phyloP scores from a whole-genome alignment of 2,888 invertebrate species.

The Leptopterna dolabrata region DNA sequence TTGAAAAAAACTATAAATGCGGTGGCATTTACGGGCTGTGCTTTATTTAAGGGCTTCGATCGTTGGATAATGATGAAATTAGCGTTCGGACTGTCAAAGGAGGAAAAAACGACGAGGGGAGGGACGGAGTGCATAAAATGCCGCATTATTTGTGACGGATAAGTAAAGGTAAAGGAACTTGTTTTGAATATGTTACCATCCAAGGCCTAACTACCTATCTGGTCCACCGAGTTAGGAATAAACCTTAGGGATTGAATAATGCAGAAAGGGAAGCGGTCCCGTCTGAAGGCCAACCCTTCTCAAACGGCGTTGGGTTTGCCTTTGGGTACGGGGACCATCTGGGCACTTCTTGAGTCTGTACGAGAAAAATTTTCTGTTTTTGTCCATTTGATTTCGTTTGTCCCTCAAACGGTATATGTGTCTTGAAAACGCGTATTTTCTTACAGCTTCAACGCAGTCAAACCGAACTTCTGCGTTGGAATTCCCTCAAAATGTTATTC shows the following conservation, averaged over 20 bases:
- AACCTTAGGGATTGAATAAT: constrained; percentile 51
- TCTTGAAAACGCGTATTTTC: too few species aligned
- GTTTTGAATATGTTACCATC: constrained; percentile 54
- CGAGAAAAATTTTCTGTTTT: neutral
- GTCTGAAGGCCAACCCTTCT: neutral
- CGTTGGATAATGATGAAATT: constrained; percentile 24
- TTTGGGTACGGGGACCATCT: constrained; percentile 39
- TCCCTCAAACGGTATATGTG: neutral
- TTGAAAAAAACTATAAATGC: neutral
- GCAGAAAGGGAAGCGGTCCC: constrained; percentile 31
- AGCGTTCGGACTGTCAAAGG: neutral
- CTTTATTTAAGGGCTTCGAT: neutral
- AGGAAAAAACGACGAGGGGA: neutral
- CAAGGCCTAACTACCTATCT: constrained; percentile 52
- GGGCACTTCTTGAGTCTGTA: neutral
- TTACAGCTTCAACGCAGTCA: too few species aligned
- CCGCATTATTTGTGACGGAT: constrained; percentile 53
- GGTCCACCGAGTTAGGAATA: constrained; percentile 38
- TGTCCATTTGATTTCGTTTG: neutral
- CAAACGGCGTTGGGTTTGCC: neutral
- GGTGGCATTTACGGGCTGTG: neutral
- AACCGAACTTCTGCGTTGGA: too few species aligned
- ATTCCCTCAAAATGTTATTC: too few species aligned
- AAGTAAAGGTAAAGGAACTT: constrained; percentile 36
- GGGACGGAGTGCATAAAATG: constrained; percentile 40